Percentiles rank a stretch among this genome's conserved stretches.
These are phyloP conservation scores for Scaptomyza graminum DNA, from an alignment of 1,140 invertebrate genomes.

Conservation along the genomic window DNA sequence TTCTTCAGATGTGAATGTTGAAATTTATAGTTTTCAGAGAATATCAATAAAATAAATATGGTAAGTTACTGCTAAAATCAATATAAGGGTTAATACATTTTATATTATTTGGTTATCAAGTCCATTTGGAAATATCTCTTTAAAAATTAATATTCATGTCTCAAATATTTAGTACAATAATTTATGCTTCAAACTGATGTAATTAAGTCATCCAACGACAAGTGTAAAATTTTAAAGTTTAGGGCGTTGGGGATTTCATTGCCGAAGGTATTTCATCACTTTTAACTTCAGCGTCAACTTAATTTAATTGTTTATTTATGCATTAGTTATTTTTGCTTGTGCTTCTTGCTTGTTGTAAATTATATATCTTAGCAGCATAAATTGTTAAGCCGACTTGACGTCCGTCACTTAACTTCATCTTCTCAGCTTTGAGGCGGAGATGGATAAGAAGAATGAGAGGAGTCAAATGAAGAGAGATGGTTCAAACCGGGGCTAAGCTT, in stretches of 20 bases:
- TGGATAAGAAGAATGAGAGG: not conserved
- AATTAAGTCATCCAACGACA: not conserved
- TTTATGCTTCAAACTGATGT: not conserved
- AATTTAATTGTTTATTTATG: slow-evolving; percentile 73
- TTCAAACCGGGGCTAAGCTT: slow-evolving; percentile 59
- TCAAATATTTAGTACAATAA: too few species aligned
- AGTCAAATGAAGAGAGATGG: slow-evolving; percentile 25
- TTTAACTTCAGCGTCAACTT: slow-evolving; percentile 29
- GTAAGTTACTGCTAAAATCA: too few species aligned
- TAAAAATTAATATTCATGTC: too few species aligned
- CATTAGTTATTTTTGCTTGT: slow-evolving; percentile 26
- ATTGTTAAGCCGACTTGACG: slow-evolving; percentile 69
- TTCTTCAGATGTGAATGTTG: too few species aligned
- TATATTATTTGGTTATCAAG: too few species aligned
- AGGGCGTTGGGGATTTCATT: not conserved
- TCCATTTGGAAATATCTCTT: too few species aligned
- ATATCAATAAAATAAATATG: too few species aligned
- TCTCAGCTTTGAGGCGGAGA: slow-evolving; percentile 45
- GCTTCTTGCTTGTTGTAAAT: slow-evolving; percentile 16
- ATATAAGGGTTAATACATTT: too few species aligned
- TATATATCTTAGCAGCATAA: slow-evolving; percentile 34
- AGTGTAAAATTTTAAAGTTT: slow-evolving; percentile 13
- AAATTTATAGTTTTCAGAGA: too few species aligned
- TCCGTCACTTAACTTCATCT: slow-evolving; percentile 79
- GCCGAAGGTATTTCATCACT: too few species aligned